These are phyloP conservation scores for Drosophila kambysellisi DNA, from an alignment of 2,888 invertebrate species.

Conservation along the genomic window DNA sequence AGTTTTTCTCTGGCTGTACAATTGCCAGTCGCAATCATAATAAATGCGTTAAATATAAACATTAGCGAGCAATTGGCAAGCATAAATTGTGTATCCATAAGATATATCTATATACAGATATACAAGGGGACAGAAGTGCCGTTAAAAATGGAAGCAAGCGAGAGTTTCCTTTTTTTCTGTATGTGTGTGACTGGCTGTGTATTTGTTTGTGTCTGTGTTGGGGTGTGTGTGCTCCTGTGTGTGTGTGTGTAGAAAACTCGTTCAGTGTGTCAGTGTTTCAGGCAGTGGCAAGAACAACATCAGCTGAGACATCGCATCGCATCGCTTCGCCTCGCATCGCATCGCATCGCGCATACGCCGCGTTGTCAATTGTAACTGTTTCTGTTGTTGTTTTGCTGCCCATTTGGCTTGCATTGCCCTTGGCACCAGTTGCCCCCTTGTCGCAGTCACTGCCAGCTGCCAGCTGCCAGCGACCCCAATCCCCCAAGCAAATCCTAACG, in stretches of 20 bases:
- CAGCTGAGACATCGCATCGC: constrained; percentile 51
- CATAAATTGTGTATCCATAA: constrained; percentile 77
- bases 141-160: constrained; percentile 47
- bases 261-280: constrained; percentile 79
- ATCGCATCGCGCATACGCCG: constrained; percentile 73
- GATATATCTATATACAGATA: constrained; percentile 48
- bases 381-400: constrained; percentile 2
- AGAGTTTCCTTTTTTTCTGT: constrained; percentile 28
- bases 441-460: constrained; percentile 16
- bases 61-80: constrained; percentile 64
- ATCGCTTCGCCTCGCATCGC: not conserved
- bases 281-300: constrained; percentile 49
- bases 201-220: constrained; percentile 9
- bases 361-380: constrained; percentile 69
- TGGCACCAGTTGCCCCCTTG: constrained; percentile 65
- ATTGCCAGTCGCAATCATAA: constrained; percentile 38
- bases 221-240: constrained; percentile 22
- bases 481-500: constrained; percentile 50
- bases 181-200: constrained; percentile 6
- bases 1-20: constrained; percentile 27
- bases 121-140: constrained; percentile 24
- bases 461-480: constrained; percentile 48
- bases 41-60: constrained; percentile 52
- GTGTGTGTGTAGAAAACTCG: constrained; percentile 58
- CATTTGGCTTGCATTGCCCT: constrained; percentile 54